Percentiles rank a stretch among this genome's conserved stretches.
Conservation (phyloP, 2,888 invertebrate species). For the Epistrophe eligans region DNA sequence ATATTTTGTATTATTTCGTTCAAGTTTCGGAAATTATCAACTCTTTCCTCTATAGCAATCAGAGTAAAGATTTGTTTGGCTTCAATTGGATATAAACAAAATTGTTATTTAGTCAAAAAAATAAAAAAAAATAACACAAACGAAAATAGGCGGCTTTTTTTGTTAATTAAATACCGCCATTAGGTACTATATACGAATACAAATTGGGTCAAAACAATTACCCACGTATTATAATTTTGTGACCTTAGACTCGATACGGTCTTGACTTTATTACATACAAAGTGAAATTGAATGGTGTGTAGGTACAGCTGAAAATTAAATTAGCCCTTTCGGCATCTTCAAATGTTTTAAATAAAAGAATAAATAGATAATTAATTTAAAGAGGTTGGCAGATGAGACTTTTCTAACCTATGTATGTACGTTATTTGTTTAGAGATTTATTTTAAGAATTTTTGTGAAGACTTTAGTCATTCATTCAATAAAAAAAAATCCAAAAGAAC, state of each 20-base stretch:
- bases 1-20: background rate
- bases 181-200: background rate
- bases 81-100: background rate
- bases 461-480: background rate
- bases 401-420: background rate
- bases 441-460: background rate
- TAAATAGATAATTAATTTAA: background rate
- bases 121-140: background rate
- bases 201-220: conserved; percentile 12
- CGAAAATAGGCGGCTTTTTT: background rate
- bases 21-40: background rate
- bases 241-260: conserved; percentile 1
- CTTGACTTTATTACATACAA: background rate
- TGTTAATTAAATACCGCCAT: conserved; percentile 1
- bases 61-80: background rate
- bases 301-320: conserved; percentile 6
- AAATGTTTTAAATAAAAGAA: background rate
- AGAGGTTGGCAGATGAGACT: background rate
- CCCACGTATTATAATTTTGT: background rate
- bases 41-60: background rate
- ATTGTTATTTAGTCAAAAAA: background rate
- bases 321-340: conserved; percentile 12
- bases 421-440: background rate
- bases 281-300: background rate
- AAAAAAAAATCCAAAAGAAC: too few relatives aligned